phyloP scores from a whole-genome alignment of 2,888 invertebrate genomes.

The Tetragonula carbonaria region DNA sequence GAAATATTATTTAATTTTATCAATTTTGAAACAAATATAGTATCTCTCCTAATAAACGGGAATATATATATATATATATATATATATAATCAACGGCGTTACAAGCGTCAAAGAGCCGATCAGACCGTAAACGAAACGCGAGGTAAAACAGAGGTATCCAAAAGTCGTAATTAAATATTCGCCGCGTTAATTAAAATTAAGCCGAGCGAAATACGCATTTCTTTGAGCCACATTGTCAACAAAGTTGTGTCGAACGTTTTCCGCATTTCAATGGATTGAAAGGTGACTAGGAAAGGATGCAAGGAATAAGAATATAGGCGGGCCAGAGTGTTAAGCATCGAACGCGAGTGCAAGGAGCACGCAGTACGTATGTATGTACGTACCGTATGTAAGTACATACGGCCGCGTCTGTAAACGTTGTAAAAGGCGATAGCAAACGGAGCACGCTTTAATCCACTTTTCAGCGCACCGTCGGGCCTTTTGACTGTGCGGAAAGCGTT shows the following conservation, averaged over 20 bases:
- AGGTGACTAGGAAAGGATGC: slow-evolving; percentile 28
- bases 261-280: slow-evolving; percentile 29
- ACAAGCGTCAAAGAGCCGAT: neutral
- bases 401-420: slow-evolving; percentile 61
- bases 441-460: slow-evolving; percentile 74
- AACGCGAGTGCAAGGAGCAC: slow-evolving; percentile 19
- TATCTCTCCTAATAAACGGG: no score
- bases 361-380: neutral
- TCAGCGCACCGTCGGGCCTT: slow-evolving; percentile 70
- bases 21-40: no score
- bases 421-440: slow-evolving; percentile 68
- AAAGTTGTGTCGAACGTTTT: slow-evolving; percentile 23
- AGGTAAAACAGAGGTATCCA: neutral
- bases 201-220: neutral
- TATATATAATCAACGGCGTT: neutral
- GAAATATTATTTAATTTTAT: no score
- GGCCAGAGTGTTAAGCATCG: slow-evolving; percentile 42
- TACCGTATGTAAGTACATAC: slow-evolving; percentile 4
- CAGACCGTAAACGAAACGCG: neutral
- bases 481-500: slow-evolving; percentile 76
- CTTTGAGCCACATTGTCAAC: neutral
- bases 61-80: no score
- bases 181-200: slow-evolving; percentile 48
- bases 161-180: slow-evolving; percentile 11
- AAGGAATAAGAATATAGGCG: slow-evolving; percentile 37